Conservation (phyloP, 2,113 vertebrate species). For the Setophaga coronata region DNA sequence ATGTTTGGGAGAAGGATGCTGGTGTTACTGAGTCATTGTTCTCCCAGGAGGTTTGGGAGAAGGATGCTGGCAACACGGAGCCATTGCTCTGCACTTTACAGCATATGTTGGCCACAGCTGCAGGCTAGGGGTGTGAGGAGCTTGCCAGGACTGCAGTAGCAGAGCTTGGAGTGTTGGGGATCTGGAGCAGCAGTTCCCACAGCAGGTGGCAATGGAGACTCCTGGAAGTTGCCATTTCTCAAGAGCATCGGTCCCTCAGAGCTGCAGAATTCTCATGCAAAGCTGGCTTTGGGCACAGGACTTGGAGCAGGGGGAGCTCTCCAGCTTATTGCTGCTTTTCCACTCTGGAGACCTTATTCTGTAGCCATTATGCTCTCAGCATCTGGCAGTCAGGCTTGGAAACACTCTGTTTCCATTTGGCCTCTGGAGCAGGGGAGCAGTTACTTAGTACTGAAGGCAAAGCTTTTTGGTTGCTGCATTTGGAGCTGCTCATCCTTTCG, state of each 20-base stretch:
- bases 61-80: neutral
- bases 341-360: neutral
- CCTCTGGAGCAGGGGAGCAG: neutral
- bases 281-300: neutral
- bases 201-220: neutral
- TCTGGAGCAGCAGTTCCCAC: neutral
- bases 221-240: neutral
- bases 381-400: neutral
- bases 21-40: neutral
- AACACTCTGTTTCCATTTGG: neutral
- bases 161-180: neutral
- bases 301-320: neutral
- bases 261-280: neutral
- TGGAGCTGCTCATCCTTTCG: neutral
- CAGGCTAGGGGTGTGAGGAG: neutral
- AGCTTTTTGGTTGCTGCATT: neutral
- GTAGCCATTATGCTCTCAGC: neutral
- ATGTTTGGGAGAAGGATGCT: neutral
- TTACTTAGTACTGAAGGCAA: neutral
- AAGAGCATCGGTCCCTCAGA: accelerated
- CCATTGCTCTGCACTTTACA: neutral
- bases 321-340: neutral
- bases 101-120: accelerated
- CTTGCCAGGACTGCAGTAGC: neutral
- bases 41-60: neutral